Percentiles rank a stretch among this genome's conserved stretches.
phyloP scores from a whole-genome alignment of 2,797 vertebrate species.

The Chaunax sp. region DNA sequence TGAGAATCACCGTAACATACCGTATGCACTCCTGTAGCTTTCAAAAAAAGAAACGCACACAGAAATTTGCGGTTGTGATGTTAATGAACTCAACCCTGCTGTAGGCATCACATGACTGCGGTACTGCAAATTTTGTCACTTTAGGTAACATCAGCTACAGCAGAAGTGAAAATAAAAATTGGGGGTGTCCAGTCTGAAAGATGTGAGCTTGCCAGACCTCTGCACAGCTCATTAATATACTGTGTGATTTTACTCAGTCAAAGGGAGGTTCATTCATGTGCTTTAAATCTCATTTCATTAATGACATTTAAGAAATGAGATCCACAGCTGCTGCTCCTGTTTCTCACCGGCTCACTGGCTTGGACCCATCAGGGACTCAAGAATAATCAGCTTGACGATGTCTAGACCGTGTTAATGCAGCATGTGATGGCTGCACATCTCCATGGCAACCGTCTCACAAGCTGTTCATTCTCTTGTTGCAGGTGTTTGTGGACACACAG shows the following conservation, averaged over 20 bases:
- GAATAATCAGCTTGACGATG: slow-evolving; percentile 47
- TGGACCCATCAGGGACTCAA: slow-evolving; percentile 26
- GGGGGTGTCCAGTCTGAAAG: no score
- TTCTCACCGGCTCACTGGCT: slow-evolving; percentile 20
- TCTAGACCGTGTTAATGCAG: slow-evolving; percentile 19
- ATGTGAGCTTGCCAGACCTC: no score
- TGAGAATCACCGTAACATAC: no score
- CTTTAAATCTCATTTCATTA: no score
- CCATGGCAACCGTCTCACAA: slow-evolving; percentile 54
- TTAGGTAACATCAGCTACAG: background rate
- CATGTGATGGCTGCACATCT: slow-evolving; percentile 40
- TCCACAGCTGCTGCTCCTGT: no score
- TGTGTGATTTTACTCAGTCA: background rate
- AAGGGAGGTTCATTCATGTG: background rate
- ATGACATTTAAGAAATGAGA: no score
- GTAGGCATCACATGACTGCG: no score
- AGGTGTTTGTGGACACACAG: slow-evolving; percentile 51
- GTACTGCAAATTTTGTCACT: background rate
- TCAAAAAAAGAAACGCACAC: no score
- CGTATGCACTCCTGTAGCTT: no score
- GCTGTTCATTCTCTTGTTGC: slow-evolving; percentile 41
- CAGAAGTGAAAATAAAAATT: background rate
- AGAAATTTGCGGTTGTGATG: no score
- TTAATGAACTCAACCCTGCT: no score
- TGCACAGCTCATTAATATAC: slow-evolving; percentile 1